Conservation (phyloP, 1,140 invertebrate genomes). For the Campoletis sonorensis region DNA sequence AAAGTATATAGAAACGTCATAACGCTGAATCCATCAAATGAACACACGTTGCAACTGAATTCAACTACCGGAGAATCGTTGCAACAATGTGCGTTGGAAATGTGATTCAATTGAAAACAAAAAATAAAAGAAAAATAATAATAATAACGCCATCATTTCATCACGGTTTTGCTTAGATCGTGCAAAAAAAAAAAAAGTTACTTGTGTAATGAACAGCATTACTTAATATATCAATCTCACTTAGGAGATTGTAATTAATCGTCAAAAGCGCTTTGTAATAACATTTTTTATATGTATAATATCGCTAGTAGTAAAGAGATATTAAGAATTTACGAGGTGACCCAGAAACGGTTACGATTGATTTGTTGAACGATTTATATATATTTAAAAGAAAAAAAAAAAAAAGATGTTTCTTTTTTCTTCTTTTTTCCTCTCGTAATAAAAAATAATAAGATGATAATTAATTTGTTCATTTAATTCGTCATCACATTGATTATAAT, state of each 20-base stretch:
- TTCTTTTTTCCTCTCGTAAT: slow-evolving; percentile 35
- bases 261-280: slow-evolving; percentile 55
- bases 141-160: slow-evolving; percentile 9
- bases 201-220: slow-evolving; percentile 40
- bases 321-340: slow-evolving; percentile 29
- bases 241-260: slow-evolving; percentile 47
- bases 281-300: slow-evolving; percentile 57
- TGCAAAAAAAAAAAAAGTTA: slow-evolving; percentile 33
- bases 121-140: not conserved
- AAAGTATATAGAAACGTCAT: slow-evolving; percentile 43
- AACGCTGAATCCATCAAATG: slow-evolving; percentile 33
- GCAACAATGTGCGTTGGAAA: slow-evolving; percentile 29
- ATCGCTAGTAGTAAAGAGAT: slow-evolving; percentile 51
- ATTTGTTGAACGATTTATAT: slow-evolving; percentile 39
- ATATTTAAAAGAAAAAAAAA: slow-evolving; percentile 27
- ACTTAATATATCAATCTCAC: slow-evolving; percentile 41
- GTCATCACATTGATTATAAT: not conserved
- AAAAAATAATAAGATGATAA: not conserved
- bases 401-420: too few species aligned
- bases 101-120: slow-evolving; percentile 32
- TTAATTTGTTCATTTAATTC: slow-evolving; percentile 25
- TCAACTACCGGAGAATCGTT: slow-evolving; percentile 8
- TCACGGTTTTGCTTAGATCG: slow-evolving; percentile 39
- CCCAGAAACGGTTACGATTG: slow-evolving; percentile 26
- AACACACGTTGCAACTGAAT: slow-evolving; percentile 27